phyloP scores from a whole-genome alignment of 1,140 invertebrate species.

The Batillaria attramentaria region DNA sequence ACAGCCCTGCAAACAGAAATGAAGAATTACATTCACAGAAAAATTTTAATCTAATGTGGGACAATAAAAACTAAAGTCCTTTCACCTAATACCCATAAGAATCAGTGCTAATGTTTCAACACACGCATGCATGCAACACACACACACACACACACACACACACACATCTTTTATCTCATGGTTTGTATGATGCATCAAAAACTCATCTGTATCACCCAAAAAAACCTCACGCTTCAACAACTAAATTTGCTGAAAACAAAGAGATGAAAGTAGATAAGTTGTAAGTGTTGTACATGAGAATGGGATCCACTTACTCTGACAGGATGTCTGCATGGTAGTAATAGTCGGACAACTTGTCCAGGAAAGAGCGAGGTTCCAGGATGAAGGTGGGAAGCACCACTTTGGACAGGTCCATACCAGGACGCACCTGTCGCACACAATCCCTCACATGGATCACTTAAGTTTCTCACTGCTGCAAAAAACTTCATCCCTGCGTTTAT shows the following conservation, averaged over 20 bases:
- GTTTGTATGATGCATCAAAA: no score
- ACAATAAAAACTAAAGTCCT: no score
- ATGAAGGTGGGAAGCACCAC: conserved; percentile 94
- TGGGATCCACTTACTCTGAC: conserved; percentile 81
- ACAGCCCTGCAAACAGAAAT: conserved; percentile 81
- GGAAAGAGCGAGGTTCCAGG: conserved; percentile 91
- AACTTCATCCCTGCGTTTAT: not conserved
- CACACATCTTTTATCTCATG: no score
- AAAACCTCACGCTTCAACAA: no score
- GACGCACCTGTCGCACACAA: conserved; percentile 79
- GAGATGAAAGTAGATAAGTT: no score
- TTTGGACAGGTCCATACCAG: conserved; percentile 97
- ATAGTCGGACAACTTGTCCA: conserved; percentile 93
- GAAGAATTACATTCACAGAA: no score
- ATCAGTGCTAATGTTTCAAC: no score
- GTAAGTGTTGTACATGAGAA: not conserved
- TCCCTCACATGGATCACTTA: no score
- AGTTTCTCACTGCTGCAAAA: not conserved
- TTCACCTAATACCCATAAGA: no score
- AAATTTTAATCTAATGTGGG: no score
- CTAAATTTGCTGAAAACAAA: no score
- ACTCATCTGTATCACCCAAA: no score
- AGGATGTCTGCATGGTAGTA: conserved; percentile 95
- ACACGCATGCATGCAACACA: not conserved
- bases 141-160: conserved; percentile 10